Evolutionary conservation across 2,113 vertebrate genomes (phyloP), one percentile per base, ranked within the genome.

Genomic region (Gnathonemus longibarbis): DNA sequence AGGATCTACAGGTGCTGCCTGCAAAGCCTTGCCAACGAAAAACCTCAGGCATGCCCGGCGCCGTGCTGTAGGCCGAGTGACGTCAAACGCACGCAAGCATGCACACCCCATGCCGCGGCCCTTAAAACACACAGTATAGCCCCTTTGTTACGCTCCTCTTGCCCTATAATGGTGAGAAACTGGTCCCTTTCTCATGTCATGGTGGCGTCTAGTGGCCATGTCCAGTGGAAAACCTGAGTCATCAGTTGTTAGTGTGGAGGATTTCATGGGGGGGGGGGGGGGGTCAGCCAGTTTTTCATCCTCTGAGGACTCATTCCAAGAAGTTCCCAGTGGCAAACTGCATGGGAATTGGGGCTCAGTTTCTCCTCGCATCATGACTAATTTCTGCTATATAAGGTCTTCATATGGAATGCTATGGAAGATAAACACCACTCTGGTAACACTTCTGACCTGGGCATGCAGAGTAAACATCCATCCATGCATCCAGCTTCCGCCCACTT

Each of bases 201-300:
- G 8, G 45, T 53, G 27, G 24, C n/a, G 50, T 31, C 50, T 31
- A 39, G 49, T 49, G 48, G 50, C 17, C 27, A 53, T 31, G 50
- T 87, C 85, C 85, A 87, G 85, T 87, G 85, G 85, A 53, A 87
- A 87, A 27, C 50, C 85, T 87, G 50, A 87, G 85, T 53, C 85
- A 87, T 39, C 48, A 87, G 85, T 35, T 35, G 49, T 87, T 35
- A 39, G 17, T 53, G 27, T 31, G 11, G 17, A n/a, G 85, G 85
- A 52, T 53, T 87, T 87, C n/a, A 35, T 87, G 5, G 10, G 1
- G 8, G 66, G 27, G n/a, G 66, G 66, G 66, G 66, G 66, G 27
- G n/a, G 84, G 84, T 35, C 85, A 87, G 49, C 27, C 11, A 35
- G 50, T 39, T 56, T 56, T 53, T 53, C 31, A 53, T 53, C 50